Evolutionary conservation across 2,113 vertebrate species (phyloP), one percentile per base, ranked within the genome.

Genomic region (Myiozetetes cayanensis): DNA sequence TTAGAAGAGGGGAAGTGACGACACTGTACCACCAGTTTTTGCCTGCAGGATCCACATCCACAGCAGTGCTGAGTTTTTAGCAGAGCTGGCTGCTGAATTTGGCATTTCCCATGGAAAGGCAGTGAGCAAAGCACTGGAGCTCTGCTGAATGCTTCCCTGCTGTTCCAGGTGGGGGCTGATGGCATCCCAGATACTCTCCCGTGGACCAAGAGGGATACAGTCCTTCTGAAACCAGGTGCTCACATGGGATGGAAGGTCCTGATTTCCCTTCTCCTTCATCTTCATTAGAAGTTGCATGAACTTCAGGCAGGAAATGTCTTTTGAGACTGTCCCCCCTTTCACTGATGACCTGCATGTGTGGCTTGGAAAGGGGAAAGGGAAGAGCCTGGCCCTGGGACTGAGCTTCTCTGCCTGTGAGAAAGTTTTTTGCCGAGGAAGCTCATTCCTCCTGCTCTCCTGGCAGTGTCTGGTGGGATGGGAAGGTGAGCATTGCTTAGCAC

Each of bases 61-160:
- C 63, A 46, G 43, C 83, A 56, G 47, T 14, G 47, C 33, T 56
- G 50, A n/a, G 46, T 12, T 87, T 65, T 41, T 2, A 71, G 73
- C 3, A 24, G 41, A 76, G 25, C 35, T 84, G 87, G 61, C 66
- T 61, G 66, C 47, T 62, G 58, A 37, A 41, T 41, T 47, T 12
- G 41, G 30, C 39, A 15, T 70, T 65, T 70, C 47, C 59, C 62
- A 41, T 7, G 31, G 37, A 31, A 75, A 55, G 56, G 47, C 25
- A 30, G 53, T 1, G 2, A 70, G 56, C 20, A 30, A 75, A 66
- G 70, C 0, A 0, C 5, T 2, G 2, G 44, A 70, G 46, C 67
- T 73, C 52, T 79, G 41, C 31, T 28, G 14, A 43, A 43, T 1
- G 5, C 23, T 27, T 47, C 78, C 37, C 53, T 77, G 44, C 27